Conservation (phyloP, 2,113 vertebrate genomes). For the Chloebia gouldiae region DNA sequence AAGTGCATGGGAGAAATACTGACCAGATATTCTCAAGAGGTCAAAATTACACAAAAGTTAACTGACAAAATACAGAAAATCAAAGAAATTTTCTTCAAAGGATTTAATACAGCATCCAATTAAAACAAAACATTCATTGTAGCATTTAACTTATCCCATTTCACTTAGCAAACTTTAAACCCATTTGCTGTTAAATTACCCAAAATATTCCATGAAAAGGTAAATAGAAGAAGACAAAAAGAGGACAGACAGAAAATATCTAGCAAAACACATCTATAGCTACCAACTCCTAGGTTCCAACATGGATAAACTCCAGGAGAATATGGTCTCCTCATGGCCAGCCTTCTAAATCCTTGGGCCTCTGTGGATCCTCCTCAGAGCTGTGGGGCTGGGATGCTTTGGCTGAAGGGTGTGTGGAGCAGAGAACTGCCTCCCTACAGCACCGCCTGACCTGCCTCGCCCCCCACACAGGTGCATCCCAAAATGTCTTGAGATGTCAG, state of each 20-base stretch:
- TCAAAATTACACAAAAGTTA: background rate
- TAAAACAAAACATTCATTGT: background rate
- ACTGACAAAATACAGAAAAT: background rate
- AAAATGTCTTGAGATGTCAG: fast-evolving
- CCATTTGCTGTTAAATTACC: background rate
- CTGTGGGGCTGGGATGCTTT: no score
- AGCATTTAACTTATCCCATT: background rate
- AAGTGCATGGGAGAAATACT: background rate
- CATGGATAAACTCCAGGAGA: background rate
- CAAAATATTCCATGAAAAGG: background rate
- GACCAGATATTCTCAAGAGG: background rate
- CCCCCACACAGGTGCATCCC: fast-evolving
- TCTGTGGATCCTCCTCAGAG: fast-evolving
- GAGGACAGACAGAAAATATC: background rate
- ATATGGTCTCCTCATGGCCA: background rate
- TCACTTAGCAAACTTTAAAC: background rate
- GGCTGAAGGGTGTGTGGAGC: no score
- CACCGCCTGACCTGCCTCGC: background rate
- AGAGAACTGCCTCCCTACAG: background rate
- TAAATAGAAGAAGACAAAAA: background rate
- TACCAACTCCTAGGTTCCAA: background rate
- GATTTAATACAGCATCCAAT: background rate
- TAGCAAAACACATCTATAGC: background rate
- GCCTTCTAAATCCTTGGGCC: background rate
- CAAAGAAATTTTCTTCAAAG: background rate